Base-by-base conservation (phyloP, 1,140 invertebrate genomes). In the Drosophila gunungcola region DNA sequence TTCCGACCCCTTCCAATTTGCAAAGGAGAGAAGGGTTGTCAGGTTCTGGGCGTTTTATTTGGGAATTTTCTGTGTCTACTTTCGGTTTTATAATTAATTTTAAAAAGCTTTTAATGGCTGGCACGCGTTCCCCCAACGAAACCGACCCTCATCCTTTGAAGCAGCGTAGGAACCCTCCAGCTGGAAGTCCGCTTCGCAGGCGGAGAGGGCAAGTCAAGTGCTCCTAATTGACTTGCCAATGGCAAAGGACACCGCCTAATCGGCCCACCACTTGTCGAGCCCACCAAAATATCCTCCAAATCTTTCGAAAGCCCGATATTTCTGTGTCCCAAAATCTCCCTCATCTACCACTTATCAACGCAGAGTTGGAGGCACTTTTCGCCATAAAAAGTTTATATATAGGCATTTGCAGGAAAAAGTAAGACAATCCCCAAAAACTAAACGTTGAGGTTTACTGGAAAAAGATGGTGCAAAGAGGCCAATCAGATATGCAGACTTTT, bases 31-130 rank as follows among this genome's bases (percentile, higher is more conserved):
- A 85, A 86, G 82, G 82, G 82, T 85, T 85, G 83, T 81, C 78
- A 85, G 81, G 54, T 70, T 16, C 55, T 60, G 46, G 16, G 34
- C 56, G 63, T 70, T 84, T 64, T 56, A 77, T 85, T 75, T 76
- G 53, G 58, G 58, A 52, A 78, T 78, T 56, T 13, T 55, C 76
- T 75, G 72, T 75, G 69, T 73, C 82, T 82, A 88, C 75, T 83
- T 88, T 88, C 60, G 79, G 83, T 83, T 88, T 86, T 88, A 88
- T 86, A 86, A 86, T 86, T 86, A 86, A 86, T 86, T 86, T 86
- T 79, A 86, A 86, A 86, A 86, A 88, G 82, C 82, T 86, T 86
- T 86, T 88, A 86, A 86, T 86, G 83, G 82, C 83, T 82, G 75
- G 78, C 78, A 88, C 69, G 69, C 78, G 74, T 82, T 52, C 39